phyloP scores from a whole-genome alignment of 92 coral and sea anemone genomes.

The Isaurus tuberculatus region DNA sequence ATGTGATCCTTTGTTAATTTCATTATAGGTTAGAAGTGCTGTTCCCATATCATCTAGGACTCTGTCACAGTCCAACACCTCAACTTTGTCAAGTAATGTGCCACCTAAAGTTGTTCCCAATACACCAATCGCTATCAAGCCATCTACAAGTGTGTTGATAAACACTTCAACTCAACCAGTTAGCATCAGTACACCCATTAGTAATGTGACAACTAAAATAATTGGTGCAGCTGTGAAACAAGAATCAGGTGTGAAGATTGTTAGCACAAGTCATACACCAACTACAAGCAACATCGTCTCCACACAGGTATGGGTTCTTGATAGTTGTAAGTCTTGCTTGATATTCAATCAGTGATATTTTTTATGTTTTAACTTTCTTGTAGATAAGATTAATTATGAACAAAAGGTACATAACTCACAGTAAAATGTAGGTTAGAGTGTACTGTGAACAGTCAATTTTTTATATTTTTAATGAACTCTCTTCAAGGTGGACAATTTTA shows the following conservation, averaged over 20 bases:
- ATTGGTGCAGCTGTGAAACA: conserved; percentile 25
- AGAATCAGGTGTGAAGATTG: conserved; percentile 3
- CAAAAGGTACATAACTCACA: too few relatives aligned
- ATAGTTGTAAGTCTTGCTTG: background rate
- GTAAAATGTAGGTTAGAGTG: too few relatives aligned
- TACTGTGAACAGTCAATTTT: too few relatives aligned
- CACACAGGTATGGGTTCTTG: background rate
- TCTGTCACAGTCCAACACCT: conserved; percentile 58
- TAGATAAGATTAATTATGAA: too few relatives aligned
- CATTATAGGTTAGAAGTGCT: conserved; percentile 59
- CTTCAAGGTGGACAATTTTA: too few relatives aligned
- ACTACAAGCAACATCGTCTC: background rate
- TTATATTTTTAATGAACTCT: too few relatives aligned
- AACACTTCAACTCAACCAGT: conserved; percentile 32
- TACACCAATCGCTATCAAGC: background rate
- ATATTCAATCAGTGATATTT: too few relatives aligned
- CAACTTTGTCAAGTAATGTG: conserved; percentile 8
- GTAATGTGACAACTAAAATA: conserved; percentile 19
- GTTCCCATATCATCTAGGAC: conserved; percentile 70
- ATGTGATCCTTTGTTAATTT: background rate
- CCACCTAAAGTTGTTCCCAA: conserved; percentile 22
- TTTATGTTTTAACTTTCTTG: too few relatives aligned
- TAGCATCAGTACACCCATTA: conserved; percentile 15
- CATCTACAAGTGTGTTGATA: conserved; percentile 29
- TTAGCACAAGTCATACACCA: conserved; percentile 21